Conservation (phyloP, 2,888 invertebrate genomes). For the Bimastos eiseni region DNA sequence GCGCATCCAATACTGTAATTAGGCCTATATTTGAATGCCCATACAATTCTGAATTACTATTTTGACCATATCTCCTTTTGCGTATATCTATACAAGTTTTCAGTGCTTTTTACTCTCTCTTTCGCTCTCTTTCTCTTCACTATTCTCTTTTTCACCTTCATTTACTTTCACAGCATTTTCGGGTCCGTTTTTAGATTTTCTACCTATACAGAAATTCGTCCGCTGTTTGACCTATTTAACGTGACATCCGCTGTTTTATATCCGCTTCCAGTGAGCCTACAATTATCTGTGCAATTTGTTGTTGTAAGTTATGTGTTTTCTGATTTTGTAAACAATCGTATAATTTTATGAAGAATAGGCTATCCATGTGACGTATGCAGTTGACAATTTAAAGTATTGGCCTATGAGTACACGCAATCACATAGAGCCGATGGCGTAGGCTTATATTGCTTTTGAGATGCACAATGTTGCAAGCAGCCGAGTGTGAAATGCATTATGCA, state of each 20-base stretch:
- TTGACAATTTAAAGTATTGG: background rate
- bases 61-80: no score
- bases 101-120: no score
- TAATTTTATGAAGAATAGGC: background rate
- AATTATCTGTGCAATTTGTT: background rate
- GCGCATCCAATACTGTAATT: no score
- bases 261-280: background rate
- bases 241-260: background rate
- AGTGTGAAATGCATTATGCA: background rate
- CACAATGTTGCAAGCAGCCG: background rate
- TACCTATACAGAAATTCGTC: background rate
- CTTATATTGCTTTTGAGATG: background rate
- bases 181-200: background rate
- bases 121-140: no score
- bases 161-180: background rate
- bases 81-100: no score
- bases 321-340: background rate
- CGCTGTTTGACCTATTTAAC: background rate
- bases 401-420: no score
- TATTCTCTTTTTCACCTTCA: background rate
- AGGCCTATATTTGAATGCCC: no score
- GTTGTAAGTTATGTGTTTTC: slow-evolving; percentile 4
- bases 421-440: background rate
- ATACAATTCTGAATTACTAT: no score
- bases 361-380: background rate